Percentiles rank a stretch among this genome's conserved stretches.
These are phyloP conservation scores for Desoria tigrina DNA, from an alignment of 2,888 invertebrate species.

Conservation along the genomic window DNA sequence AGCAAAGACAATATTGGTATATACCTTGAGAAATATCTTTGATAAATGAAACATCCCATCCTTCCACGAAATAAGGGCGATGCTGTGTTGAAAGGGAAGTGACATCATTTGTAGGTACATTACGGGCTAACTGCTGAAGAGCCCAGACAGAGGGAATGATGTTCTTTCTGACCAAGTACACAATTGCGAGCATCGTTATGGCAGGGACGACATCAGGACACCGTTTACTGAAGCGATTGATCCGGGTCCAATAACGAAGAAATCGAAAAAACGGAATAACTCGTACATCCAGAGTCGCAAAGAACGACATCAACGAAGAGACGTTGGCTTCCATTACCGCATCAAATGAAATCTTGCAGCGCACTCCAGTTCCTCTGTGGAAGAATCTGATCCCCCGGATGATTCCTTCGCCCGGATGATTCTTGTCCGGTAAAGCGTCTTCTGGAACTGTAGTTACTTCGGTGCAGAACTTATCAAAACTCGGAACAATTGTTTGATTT, in stretches of 20 bases:
- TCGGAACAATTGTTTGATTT: background rate
- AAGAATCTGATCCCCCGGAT: background rate
- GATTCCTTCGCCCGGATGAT: background rate
- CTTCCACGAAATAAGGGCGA: background rate
- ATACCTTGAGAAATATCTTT: background rate
- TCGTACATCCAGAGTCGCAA: background rate
- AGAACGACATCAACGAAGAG: background rate
- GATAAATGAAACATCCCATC: background rate
- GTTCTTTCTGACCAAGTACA: slow-evolving; percentile 4
- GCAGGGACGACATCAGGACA: background rate
- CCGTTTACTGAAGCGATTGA: background rate
- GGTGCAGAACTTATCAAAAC: background rate
- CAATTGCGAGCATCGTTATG: slow-evolving; percentile 1
- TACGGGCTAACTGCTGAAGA: background rate
- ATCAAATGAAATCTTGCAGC: slow-evolving; percentile 3
- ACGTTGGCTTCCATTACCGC: background rate
- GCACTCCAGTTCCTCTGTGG: background rate
- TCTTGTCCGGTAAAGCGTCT: background rate
- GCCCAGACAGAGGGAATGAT: slow-evolving; percentile 7
- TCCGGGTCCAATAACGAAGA: slow-evolving; percentile 8
- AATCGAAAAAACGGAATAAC: slow-evolving; percentile 10
- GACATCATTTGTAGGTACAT: background rate
- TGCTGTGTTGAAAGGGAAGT: background rate
- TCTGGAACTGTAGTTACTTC: slow-evolving; percentile 5
- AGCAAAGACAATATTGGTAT: too few relatives aligned